Evolutionary conservation across 2,797 vertebrate species (phyloP).

Genomic region (Sternotherus odoratus): DNA sequence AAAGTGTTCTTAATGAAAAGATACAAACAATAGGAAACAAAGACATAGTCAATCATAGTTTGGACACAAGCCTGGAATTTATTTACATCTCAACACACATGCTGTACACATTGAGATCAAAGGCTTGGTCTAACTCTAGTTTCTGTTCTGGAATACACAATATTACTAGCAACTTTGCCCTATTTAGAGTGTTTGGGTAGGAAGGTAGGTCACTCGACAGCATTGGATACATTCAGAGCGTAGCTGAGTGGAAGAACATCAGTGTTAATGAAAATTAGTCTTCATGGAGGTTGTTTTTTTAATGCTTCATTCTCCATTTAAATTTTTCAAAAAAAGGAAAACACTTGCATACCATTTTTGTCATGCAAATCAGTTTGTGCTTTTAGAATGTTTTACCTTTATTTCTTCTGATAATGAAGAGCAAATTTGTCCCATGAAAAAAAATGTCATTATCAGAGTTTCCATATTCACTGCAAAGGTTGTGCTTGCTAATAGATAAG

Average conservation of each 20-base stretch:
- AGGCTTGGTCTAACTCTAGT: neutral
- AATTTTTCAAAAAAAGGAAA: neutral
- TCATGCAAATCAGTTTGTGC: neutral
- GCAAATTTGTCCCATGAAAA: neutral
- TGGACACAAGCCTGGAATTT: neutral
- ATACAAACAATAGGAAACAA: neutral
- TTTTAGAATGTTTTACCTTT: neutral
- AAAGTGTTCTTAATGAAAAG: neutral
- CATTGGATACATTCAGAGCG: neutral
- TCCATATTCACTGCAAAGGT: neutral
- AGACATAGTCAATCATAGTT: neutral
- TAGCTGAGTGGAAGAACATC: neutral
- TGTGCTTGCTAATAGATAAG: neutral
- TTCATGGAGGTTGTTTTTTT: too few species aligned
- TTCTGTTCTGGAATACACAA: neutral
- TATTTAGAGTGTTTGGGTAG: neutral
- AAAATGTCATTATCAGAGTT: neutral
- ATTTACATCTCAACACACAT: neutral
- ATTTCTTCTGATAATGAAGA: neutral
- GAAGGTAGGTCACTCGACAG: neutral
- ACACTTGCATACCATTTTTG: neutral
- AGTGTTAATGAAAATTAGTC: neutral
- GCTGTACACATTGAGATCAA: neutral
- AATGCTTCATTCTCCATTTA: neutral
- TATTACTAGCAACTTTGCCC: neutral